These are phyloP conservation scores for Otolemur garnettii DNA, from an alignment of 2,113 vertebrate genomes.

Conservation along the genomic window DNA sequence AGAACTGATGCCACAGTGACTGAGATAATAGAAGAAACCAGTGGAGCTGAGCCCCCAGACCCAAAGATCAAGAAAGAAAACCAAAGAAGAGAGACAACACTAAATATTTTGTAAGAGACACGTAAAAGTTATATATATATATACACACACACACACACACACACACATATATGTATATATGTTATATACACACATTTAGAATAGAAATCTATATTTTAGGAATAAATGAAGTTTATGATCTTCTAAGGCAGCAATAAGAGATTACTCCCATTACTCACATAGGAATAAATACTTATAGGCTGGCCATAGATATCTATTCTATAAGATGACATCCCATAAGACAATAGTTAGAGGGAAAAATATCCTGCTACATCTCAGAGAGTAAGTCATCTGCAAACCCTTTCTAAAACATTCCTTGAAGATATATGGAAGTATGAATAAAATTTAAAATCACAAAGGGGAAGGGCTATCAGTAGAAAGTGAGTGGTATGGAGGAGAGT, in stretches of 20 bases:
- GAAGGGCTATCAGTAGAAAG: neutral
- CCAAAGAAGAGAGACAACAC: neutral
- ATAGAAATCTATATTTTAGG: constrained; percentile 10
- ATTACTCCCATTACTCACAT: neutral
- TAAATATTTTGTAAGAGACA: neutral
- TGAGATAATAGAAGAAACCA: neutral
- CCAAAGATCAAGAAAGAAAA: neutral
- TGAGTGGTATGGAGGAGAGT: neutral
- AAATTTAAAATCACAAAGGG: neutral
- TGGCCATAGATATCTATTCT: neutral
- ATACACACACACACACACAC: too few species aligned
- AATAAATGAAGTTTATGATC: neutral
- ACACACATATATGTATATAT: neutral
- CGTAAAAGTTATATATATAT: neutral
- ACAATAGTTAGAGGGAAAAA: neutral
- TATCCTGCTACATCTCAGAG: neutral
- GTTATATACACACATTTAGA: neutral
- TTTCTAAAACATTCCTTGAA: neutral
- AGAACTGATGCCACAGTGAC: neutral
- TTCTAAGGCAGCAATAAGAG: neutral
- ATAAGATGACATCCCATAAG: neutral
- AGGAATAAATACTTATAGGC: neutral
- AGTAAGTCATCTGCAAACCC: neutral
- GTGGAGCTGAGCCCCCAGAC: neutral
- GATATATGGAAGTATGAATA: neutral